A percentile compares a stretch with the other conserved stretches of the same genome.
phyloP scores from a whole-genome alignment of 1,140 invertebrate genomes.

The Macrocentrus cingulum region DNA sequence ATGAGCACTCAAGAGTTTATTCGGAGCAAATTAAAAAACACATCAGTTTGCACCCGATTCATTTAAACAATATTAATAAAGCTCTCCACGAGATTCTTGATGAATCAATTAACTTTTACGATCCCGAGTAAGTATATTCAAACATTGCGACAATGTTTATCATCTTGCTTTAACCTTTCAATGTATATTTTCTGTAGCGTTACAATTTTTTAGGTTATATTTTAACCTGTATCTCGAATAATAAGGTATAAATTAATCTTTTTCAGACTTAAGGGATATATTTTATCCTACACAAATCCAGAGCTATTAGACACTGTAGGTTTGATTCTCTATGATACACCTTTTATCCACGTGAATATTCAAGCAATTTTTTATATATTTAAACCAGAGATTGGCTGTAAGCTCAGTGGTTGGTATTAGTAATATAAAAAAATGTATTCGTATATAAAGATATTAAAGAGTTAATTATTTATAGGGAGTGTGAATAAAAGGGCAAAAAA shows the following conservation, averaged over 20 bases:
- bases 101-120: conserved; percentile 41
- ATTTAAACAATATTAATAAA: conserved; percentile 59
- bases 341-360: conserved; percentile 65
- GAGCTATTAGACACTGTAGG: conserved; percentile 61
- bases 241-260: conserved; percentile 26
- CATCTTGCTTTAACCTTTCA: too few relatives aligned
- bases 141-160: too few relatives aligned
- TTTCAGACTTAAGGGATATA: conserved; percentile 64
- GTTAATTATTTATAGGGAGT: conserved; percentile 58
- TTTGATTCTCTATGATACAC: conserved; percentile 60
- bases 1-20: conserved; percentile 62
- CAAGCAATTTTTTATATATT: conserved; percentile 70
- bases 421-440: too few relatives aligned
- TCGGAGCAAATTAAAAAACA: conserved; percentile 61
- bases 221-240: conserved; percentile 11
- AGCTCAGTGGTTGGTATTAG: conserved; percentile 50
- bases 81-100: conserved; percentile 44
- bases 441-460: too few relatives aligned
- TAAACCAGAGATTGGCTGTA: conserved; percentile 55
- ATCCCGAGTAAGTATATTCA: conserved; percentile 40
- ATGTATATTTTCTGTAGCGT: too few relatives aligned
- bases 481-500: conserved; percentile 66
- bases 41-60: conserved; percentile 63
- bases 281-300: conserved; percentile 66
- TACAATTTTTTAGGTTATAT: conserved; percentile 4